A percentile compares a stretch with the other conserved stretches of the same genome.
Evolutionary conservation across 2,888 invertebrate genomes (phyloP).

Genomic region (Drosophila anomalipes): DNA sequence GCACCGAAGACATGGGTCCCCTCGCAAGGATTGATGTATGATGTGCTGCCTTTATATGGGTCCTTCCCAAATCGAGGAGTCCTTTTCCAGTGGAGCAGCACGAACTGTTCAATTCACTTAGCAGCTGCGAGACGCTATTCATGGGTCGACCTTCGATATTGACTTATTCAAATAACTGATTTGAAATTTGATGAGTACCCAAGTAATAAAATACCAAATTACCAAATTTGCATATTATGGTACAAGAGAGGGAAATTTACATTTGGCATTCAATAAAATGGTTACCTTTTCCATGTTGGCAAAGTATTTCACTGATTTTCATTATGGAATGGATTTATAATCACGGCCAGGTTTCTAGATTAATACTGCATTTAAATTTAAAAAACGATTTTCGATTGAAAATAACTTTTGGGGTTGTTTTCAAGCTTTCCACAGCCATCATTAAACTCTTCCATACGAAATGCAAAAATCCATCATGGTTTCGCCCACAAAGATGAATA

Average conservation of each 20-base stretch:
- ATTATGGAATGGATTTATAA: not conserved
- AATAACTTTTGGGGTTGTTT: not conserved
- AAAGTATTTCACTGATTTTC: not conserved
- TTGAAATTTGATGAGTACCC: slow-evolving; percentile 66
- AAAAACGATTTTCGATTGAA: not conserved
- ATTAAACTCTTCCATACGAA: not conserved
- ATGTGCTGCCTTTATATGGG: slow-evolving; percentile 21
- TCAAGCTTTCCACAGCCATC: not conserved
- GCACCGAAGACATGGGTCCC: slow-evolving; percentile 24
- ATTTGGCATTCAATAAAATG: slow-evolving; percentile 27
- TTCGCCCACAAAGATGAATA: not conserved
- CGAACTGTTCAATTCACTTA: slow-evolving; percentile 30
- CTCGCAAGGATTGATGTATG: slow-evolving; percentile 61
- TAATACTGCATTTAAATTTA: not conserved
- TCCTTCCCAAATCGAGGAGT: not conserved
- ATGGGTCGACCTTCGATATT: slow-evolving; percentile 44
- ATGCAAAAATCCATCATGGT: not conserved
- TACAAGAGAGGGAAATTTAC: slow-evolving; percentile 19
- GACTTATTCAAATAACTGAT: slow-evolving; percentile 76
- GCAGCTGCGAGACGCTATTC: slow-evolving; percentile 7
- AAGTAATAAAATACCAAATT: slow-evolving; percentile 61
- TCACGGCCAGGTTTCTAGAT: not conserved
- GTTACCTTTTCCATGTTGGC: slow-evolving; percentile 12
- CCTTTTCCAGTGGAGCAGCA: not conserved
- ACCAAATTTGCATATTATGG: slow-evolving; percentile 48